Evolutionary conservation across 2,888 invertebrate species (phyloP).

Genomic region (Hydrotaea diabolus): DNA sequence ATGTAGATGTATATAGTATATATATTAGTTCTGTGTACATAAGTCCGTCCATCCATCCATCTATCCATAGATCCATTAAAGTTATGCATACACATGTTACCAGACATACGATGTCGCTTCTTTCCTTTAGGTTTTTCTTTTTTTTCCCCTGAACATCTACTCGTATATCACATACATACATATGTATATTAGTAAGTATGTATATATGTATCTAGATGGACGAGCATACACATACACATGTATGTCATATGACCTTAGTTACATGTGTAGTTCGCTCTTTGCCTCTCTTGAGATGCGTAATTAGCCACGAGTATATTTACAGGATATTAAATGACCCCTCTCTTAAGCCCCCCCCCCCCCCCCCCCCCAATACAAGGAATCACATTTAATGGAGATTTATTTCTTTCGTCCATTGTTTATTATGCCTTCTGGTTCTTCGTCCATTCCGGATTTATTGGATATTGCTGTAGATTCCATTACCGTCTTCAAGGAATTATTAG

Average conservation of each 20-base stretch:
- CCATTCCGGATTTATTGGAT: too few species aligned
- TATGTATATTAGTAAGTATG: too few species aligned
- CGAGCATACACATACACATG: neutral
- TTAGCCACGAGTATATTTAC: constrained; percentile 40
- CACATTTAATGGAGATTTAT: constrained; percentile 32
- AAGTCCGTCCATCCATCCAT: neutral
- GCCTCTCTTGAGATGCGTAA: constrained; percentile 18
- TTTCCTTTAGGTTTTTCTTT: neutral
- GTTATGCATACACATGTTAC: constrained; percentile 31
- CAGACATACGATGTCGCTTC: neutral
- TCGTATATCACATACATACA: constrained; percentile 10
- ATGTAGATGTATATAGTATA: neutral
- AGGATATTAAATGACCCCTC: constrained; percentile 48
- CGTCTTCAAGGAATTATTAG: neutral
- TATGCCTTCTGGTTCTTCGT: neutral
- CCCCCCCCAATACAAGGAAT: neutral
- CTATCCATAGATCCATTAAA: constrained; percentile 24
- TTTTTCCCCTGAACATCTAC: neutral
- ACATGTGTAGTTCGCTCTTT: neutral
- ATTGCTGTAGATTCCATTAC: neutral
- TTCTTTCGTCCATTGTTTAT: constrained; percentile 5
- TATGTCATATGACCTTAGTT: constrained; percentile 26
- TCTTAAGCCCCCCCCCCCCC: neutral
- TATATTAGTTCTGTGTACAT: too few species aligned
- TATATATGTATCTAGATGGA: too few species aligned